phyloP scores from a whole-genome alignment of 37 sponge, comb jelly and placozoan species.

The Hexactinellida sp. region DNA sequence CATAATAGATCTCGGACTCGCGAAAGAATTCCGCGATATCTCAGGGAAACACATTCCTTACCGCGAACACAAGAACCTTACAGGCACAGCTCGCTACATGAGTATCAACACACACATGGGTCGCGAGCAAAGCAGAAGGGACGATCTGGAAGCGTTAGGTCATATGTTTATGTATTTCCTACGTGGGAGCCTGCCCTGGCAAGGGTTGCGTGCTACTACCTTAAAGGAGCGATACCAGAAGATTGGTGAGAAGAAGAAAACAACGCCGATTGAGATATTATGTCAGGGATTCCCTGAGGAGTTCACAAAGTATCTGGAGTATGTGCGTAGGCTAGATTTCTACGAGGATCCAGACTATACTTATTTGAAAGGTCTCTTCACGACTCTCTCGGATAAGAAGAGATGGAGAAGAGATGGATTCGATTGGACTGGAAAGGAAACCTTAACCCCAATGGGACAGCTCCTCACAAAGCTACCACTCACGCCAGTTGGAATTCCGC shows the following conservation, averaged over 20 bases:
- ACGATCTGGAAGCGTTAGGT: slow-evolving; percentile 94
- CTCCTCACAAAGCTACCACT: not conserved
- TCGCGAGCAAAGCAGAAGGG: slow-evolving; percentile 93
- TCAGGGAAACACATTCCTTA: slow-evolving; percentile 91
- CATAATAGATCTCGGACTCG: slow-evolving; percentile 96
- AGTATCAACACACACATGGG: slow-evolving; percentile 99
- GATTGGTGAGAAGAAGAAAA: slow-evolving; percentile 94
- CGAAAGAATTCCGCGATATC: slow-evolving; percentile 96
- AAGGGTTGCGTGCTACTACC: slow-evolving; percentile 86
- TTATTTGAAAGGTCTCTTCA: slow-evolving; percentile 78
- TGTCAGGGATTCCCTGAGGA: slow-evolving; percentile 90
- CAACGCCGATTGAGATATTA: slow-evolving; percentile 91
- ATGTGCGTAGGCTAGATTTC: slow-evolving; percentile 90
- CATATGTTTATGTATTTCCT: slow-evolving; percentile 99
- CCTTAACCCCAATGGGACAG: not conserved
- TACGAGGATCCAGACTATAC: slow-evolving; percentile 92
- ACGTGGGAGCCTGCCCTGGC: slow-evolving; percentile 95
- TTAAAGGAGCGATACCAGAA: slow-evolving; percentile 97
- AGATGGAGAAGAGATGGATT: slow-evolving; percentile 72
- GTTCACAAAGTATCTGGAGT: slow-evolving; percentile 78
- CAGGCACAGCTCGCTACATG: slow-evolving; percentile 99
- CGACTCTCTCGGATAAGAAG: slow-evolving; percentile 68
- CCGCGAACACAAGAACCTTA: slow-evolving; percentile 94
- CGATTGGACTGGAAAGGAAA: slow-evolving; percentile 94
- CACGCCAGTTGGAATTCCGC: not conserved